These are phyloP conservation scores for Portevinia maculata DNA, from an alignment of 2,888 invertebrate genomes.

Conservation along the genomic window DNA sequence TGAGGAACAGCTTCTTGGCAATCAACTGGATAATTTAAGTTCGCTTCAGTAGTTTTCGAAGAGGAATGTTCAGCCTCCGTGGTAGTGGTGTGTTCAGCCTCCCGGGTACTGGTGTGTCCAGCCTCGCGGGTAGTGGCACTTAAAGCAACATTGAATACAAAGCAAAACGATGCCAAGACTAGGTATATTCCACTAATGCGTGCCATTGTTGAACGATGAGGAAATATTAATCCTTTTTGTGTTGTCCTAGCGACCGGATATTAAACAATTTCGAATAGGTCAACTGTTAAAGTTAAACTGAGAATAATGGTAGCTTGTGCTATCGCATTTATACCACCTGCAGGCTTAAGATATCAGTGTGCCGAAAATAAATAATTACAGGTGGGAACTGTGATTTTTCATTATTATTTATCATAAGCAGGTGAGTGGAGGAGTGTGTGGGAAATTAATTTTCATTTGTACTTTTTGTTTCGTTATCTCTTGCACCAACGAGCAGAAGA, in stretches of 20 bases:
- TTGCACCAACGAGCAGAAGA: background rate
- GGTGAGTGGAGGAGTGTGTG: too few relatives aligned
- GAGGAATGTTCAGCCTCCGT: too few relatives aligned
- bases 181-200: background rate
- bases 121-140: too few relatives aligned
- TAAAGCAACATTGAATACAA: too few relatives aligned
- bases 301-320: conserved; percentile 14
- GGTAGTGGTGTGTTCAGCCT: too few relatives aligned
- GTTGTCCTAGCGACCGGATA: conserved; percentile 21
- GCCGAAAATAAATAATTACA: conserved; percentile 11
- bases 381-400: conserved; percentile 41
- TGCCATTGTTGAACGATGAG: background rate
- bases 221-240: conserved; percentile 9
- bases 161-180: too few relatives aligned
- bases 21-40: too few relatives aligned
- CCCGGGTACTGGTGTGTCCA: too few relatives aligned
- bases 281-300: conserved; percentile 42
- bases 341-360: conserved; percentile 28
- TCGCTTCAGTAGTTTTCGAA: too few relatives aligned
- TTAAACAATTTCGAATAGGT: conserved; percentile 42
- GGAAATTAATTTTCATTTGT: too few relatives aligned
- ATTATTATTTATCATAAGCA: conserved; percentile 55
- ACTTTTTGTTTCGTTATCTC: conserved; percentile 30
- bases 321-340: conserved; percentile 47
- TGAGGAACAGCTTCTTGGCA: too few relatives aligned